These are phyloP conservation scores for Urocitellus parryii DNA, from an alignment of 2,113 vertebrate genomes.

Conservation along the genomic window DNA sequence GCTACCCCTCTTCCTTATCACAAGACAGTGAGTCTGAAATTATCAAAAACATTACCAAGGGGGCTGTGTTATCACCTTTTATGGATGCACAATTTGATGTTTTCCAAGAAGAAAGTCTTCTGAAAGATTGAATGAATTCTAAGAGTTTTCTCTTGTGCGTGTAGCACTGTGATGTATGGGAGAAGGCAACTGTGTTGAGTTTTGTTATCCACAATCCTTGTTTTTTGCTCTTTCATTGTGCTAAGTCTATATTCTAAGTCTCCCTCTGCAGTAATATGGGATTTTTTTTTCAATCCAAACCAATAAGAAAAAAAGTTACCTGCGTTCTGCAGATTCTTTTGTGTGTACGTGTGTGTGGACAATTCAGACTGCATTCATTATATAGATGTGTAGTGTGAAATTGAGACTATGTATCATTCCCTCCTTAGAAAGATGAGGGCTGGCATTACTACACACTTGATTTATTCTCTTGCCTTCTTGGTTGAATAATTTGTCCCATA, in stretches of 20 bases:
- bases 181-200: neutral
- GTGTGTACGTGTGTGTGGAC: neutral
- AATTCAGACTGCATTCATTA: neutral
- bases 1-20: neutral
- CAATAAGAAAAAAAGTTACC: neutral
- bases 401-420: neutral
- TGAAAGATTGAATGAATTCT: neutral
- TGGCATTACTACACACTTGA: neutral
- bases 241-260: neutral
- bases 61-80: neutral
- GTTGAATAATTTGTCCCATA: neutral
- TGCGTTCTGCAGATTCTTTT: neutral
- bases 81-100: neutral
- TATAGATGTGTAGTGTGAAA: neutral
- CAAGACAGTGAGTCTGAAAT: neutral
- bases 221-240: neutral
- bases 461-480: neutral
- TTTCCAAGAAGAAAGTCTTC: constrained; percentile 34
- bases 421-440: neutral
- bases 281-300: neutral
- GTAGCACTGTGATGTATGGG: neutral
- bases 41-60: neutral
- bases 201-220: neutral
- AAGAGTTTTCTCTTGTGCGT: neutral
- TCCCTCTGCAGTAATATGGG: neutral